Percentiles rank a stretch among this genome's conserved stretches.
Conservation (phyloP, 92 coral and sea anemone genomes). For the Heteractis magnifica region DNA sequence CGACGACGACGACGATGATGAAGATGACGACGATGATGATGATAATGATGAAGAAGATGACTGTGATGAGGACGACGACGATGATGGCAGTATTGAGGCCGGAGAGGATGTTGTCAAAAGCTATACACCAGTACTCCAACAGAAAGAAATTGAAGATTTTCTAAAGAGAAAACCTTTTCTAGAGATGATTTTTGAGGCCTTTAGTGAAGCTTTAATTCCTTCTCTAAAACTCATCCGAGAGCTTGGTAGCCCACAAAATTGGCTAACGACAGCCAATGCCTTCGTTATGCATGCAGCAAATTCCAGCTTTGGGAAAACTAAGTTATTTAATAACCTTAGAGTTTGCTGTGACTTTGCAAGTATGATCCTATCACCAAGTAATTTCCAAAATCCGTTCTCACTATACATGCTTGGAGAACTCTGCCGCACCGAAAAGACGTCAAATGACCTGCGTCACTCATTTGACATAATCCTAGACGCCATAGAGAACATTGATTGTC, state of each 20-base stretch:
- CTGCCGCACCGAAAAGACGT: constrained; percentile 36
- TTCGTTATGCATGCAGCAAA: constrained; percentile 58
- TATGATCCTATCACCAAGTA: constrained; percentile 45
- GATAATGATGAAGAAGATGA: background rate
- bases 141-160: background rate
- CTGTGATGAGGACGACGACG: background rate
- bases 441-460: constrained; percentile 45
- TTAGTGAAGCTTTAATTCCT: constrained; percentile 66
- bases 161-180: constrained; percentile 10
- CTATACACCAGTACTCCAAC: background rate
- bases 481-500: constrained; percentile 29
- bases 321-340: constrained; percentile 55
- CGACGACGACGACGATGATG: constrained; percentile 10
- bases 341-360: constrained; percentile 68
- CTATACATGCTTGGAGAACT: constrained; percentile 53
- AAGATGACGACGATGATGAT: background rate
- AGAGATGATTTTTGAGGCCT: constrained; percentile 43
- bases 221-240: constrained; percentile 28
- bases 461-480: constrained; percentile 48
- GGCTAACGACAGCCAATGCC: constrained; percentile 58
- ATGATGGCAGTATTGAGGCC: background rate
- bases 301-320: constrained; percentile 39
- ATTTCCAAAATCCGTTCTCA: constrained; percentile 33
- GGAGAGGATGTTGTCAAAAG: background rate
- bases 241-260: constrained; percentile 42